A percentile compares a stretch with the other conserved stretches of the same genome.
Conservation (phyloP, 2,888 invertebrate species). For the Callyntrura guangdongensis region DNA sequence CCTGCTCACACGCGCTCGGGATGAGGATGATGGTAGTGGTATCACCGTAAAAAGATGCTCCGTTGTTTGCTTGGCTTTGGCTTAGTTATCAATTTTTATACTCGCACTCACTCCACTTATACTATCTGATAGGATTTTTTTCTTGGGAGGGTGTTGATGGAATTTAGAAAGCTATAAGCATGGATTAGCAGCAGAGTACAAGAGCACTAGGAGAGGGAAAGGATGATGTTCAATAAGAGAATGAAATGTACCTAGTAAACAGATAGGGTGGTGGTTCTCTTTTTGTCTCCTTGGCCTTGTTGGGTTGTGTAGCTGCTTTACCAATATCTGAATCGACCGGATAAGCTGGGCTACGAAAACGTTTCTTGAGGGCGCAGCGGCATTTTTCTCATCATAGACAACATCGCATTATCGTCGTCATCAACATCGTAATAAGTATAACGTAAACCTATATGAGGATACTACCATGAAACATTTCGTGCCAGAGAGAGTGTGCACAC, state of each 20-base stretch:
- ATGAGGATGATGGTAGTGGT: slow-evolving; percentile 24
- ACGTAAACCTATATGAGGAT: slow-evolving; percentile 43
- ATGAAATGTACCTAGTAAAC: slow-evolving; percentile 49
- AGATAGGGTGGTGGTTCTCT: slow-evolving; percentile 16
- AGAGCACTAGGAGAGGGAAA: slow-evolving; percentile 6
- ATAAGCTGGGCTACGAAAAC: not conserved
- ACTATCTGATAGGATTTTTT: slow-evolving; percentile 51
- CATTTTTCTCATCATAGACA: slow-evolving; percentile 60
- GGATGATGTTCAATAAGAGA: slow-evolving; percentile 57
- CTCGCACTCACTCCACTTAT: slow-evolving; percentile 20
- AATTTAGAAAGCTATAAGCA: slow-evolving; percentile 60
- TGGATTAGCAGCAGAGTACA: slow-evolving; percentile 51
- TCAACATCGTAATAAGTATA: slow-evolving; percentile 50
- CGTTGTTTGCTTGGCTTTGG: slow-evolving; percentile 55
- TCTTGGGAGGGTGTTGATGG: slow-evolving; percentile 73
- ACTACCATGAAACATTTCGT: slow-evolving; percentile 40
- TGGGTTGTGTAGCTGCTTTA: too few relatives aligned
- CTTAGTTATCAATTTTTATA: slow-evolving; percentile 75
- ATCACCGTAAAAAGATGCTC: slow-evolving; percentile 57
- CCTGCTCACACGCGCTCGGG: slow-evolving; percentile 18
- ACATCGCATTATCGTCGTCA: slow-evolving; percentile 40
- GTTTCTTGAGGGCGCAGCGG: slow-evolving; percentile 21
- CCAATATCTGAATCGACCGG: too few relatives aligned
- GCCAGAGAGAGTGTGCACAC: not conserved
- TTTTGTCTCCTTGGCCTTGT: too few relatives aligned